These are phyloP conservation scores for Magallana nippona DNA, from an alignment of 2,888 invertebrate genomes.

Conservation along the genomic window DNA sequence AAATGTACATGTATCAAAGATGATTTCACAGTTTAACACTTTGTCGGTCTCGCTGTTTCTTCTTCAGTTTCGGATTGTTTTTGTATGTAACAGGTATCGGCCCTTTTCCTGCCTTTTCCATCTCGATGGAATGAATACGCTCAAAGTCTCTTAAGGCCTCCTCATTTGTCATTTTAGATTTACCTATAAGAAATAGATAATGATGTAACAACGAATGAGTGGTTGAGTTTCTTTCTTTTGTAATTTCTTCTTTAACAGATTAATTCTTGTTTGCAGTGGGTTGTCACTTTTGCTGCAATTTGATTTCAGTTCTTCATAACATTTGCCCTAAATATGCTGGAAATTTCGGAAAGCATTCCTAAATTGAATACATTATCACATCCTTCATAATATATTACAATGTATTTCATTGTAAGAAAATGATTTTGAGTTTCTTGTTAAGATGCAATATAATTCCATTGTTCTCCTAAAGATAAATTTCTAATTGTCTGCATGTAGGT, in stretches of 20 bases:
- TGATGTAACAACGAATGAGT: neutral
- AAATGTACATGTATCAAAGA: neutral
- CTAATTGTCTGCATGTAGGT: neutral
- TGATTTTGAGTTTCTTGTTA: too few species aligned
- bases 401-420: too few species aligned
- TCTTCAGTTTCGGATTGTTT: slow-evolving; percentile 85
- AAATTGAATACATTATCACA: too few species aligned
- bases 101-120: slow-evolving; percentile 91
- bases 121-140: slow-evolving; percentile 88
- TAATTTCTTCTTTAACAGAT: too few species aligned
- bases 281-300: too few species aligned
- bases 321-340: too few species aligned
- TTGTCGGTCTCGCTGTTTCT: neutral
- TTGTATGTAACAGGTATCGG: slow-evolving; percentile 93
- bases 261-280: too few species aligned
- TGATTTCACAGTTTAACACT: slow-evolving; percentile 6
- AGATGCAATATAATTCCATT: too few species aligned
- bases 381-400: too few species aligned
- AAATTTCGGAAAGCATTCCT: too few species aligned
- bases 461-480: slow-evolving; percentile 49
- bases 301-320: too few species aligned
- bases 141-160: slow-evolving; percentile 83
- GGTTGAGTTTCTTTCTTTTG: too few species aligned
- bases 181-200: neutral
- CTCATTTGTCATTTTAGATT: neutral